Evolutionary conservation across 2,113 vertebrate species (phyloP), one percentile per base, ranked within the genome.

Genomic region (Amphiprion percula): DNA sequence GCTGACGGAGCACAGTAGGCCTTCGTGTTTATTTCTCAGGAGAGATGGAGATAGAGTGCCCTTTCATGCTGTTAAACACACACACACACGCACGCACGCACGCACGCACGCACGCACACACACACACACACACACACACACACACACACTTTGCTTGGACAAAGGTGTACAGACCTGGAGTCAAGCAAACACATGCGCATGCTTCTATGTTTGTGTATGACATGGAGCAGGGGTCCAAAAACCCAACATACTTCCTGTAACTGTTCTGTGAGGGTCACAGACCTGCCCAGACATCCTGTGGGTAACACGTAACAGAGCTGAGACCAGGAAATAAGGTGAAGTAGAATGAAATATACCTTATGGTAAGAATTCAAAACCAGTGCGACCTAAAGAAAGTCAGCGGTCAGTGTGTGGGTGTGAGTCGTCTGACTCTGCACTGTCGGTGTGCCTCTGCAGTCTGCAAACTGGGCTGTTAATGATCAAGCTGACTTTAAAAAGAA

Each of bases 21-120:
- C 83, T 88, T 89, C 88, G 79, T 91, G 67, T 90, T 80, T 68
- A 74, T 70, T 65, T 79, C 69, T 82, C 75, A 49, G 50, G 74
- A 80, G 84, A 60, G 70, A 72, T 62, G 64, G 59, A 55, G 74
- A 86, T 84, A 76, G 73, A 84, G 80, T 67, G 72, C 55, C 64
- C 84, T 85, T 84, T 90, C 78, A 84, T 66, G 60, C 81, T 80
- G 67, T 80, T 78, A 74, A 78, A 14, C 14, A 14, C 41, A 44
- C 41, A 14, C 41, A 44, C 10, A 2, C 41, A 44, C 41, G 67
- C 46, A 60, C 50, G 50, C 55, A 63, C 63, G 68, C 24, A 47
- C 41, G 15, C 41, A 14, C 14, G 4, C 41, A 15, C 41, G 4
- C 14, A 4, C 41, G 15, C 41, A 63, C 39, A 56, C 33, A 63